These are phyloP conservation scores for Drosophila nasuta DNA, from an alignment of 1,140 invertebrate genomes.

Conservation along the genomic window DNA sequence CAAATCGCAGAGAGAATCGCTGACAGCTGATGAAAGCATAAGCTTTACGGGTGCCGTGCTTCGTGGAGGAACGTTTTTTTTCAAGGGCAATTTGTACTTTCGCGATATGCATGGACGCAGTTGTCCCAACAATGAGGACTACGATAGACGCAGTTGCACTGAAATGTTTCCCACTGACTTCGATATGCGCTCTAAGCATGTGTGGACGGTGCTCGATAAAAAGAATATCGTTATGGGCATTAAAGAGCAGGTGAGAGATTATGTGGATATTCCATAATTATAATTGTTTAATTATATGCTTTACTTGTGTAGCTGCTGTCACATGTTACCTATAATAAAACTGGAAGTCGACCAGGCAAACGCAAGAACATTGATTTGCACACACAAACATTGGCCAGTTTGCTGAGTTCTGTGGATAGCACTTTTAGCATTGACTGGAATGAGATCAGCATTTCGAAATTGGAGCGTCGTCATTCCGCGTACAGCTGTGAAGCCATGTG, in stretches of 20 bases:
- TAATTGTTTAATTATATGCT: too few relatives aligned
- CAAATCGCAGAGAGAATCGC: not conserved
- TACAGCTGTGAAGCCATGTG: conserved; percentile 88
- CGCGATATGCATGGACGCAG: conserved; percentile 70
- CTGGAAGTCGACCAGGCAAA: conserved; percentile 7
- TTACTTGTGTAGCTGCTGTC: conserved; percentile 49
- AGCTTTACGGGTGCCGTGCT: conserved; percentile 53
- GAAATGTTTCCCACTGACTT: conserved; percentile 84
- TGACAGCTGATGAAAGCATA: not conserved
- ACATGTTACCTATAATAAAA: conserved; percentile 5
- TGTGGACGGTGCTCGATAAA: conserved; percentile 76
- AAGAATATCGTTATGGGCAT: conserved; percentile 69
- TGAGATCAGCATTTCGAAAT: conserved; percentile 84
- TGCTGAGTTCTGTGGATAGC: conserved; percentile 55
- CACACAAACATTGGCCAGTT: conserved; percentile 32
- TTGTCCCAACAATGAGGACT: conserved; percentile 80
- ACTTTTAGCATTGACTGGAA: conserved; percentile 78
- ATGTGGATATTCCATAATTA: not conserved
- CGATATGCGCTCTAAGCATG: conserved; percentile 59
- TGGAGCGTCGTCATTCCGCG: conserved; percentile 85
- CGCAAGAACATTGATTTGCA: conserved; percentile 50
- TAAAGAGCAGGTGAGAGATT: conserved; percentile 70
- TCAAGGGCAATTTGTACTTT: conserved; percentile 79
- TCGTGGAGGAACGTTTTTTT: conserved; percentile 70
- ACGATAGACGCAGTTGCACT: conserved; percentile 53